Percentiles rank a stretch among this genome's conserved stretches.
phyloP scores from a whole-genome alignment of 1,140 invertebrate species.

The Drosophila sturtevanti region DNA sequence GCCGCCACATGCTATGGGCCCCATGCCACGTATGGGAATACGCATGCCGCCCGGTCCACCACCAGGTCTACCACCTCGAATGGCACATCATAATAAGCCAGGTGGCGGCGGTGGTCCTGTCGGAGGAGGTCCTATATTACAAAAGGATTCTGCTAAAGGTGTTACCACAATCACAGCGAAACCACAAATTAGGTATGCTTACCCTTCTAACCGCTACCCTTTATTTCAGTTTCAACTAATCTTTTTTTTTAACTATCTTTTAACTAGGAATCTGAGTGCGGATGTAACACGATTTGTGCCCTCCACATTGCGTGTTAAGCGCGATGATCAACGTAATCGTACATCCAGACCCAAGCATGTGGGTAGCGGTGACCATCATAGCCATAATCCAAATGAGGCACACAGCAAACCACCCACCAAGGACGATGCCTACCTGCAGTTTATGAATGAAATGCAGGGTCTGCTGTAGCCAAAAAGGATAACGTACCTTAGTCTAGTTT shows the following conservation, averaged over 20 bases:
- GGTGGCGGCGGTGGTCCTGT: constrained; percentile 27
- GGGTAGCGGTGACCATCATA: constrained; percentile 70
- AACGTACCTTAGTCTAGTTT: not conserved
- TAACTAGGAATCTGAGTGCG: constrained; percentile 91
- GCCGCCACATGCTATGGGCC: constrained; percentile 85
- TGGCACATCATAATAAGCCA: constrained; percentile 73
- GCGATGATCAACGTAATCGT: constrained; percentile 88
- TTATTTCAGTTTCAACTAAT: not conserved
- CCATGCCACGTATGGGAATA: constrained; percentile 83
- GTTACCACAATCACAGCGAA: constrained; percentile 94
- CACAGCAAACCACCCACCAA: constrained; percentile 89
- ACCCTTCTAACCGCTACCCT: not conserved
- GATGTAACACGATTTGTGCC: constrained; percentile 98
- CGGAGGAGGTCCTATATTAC: constrained; percentile 28
- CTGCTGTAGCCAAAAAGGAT: constrained; percentile 86
- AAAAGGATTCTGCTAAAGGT: constrained; percentile 83
- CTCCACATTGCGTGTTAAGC: constrained; percentile 92
- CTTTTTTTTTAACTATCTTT: not conserved
- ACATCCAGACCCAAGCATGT: constrained; percentile 75
- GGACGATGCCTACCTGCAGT: constrained; percentile 98
- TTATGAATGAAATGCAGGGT: constrained; percentile 99
- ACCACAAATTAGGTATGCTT: constrained; percentile 90
- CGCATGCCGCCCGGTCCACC: constrained; percentile 87
- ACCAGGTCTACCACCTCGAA: constrained; percentile 85
- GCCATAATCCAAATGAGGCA: constrained; percentile 74